Evolutionary conservation across 2,888 invertebrate genomes (phyloP).

Genomic region (Stenichneumon culpator): DNA sequence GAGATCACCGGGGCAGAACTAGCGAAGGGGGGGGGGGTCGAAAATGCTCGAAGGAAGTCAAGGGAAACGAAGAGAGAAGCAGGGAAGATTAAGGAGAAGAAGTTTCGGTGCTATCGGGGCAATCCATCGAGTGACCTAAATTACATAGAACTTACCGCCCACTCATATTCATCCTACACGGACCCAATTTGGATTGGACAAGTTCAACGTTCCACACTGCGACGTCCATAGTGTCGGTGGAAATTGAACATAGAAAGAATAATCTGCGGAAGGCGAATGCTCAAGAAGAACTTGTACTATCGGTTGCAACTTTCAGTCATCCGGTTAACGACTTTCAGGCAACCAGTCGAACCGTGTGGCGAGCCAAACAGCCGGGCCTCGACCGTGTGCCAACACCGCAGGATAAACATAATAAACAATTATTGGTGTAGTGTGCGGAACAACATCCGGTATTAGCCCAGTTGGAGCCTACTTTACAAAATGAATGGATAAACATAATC

Average conservation of each 20-base stretch:
- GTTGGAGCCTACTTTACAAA: too few species aligned
- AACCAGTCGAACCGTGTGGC: not conserved
- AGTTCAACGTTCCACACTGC: not conserved
- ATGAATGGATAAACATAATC: not conserved
- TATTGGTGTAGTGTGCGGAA: too few species aligned
- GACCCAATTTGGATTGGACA: not conserved
- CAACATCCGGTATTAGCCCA: too few species aligned
- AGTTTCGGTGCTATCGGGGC: not conserved
- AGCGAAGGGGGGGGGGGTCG: not conserved
- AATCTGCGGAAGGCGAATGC: not conserved
- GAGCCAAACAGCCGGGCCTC: not conserved
- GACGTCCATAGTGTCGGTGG: not conserved
- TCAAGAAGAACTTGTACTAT: not conserved
- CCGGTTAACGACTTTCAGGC: not conserved
- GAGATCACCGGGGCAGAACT: not conserved
- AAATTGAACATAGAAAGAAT: not conserved
- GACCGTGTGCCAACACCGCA: not conserved
- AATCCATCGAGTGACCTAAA: conserved; percentile 8
- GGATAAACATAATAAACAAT: not conserved
- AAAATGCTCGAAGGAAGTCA: not conserved
- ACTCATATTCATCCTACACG: not conserved
- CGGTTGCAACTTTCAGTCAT: not conserved
- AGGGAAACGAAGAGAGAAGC: not conserved
- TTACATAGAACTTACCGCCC: not conserved
- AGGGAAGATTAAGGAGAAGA: not conserved